phyloP scores from a whole-genome alignment of 2,888 invertebrate genomes.

The Cataglyphis livida region DNA sequence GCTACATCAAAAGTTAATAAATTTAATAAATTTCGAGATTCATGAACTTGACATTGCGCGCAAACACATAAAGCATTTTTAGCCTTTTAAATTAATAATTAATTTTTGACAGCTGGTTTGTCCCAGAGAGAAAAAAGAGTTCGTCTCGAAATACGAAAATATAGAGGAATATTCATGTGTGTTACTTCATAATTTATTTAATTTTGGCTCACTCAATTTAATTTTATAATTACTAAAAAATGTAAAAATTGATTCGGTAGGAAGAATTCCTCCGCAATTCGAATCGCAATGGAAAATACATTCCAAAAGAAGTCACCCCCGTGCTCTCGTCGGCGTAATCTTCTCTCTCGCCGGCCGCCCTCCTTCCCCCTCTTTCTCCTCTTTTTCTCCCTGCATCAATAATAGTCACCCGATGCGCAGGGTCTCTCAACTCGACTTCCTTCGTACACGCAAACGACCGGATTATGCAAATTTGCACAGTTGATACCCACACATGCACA shows the following conservation, averaged over 20 bases:
- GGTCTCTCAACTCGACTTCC: conserved; percentile 71
- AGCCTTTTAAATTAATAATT: no score
- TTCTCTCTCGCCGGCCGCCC: conserved; percentile 63
- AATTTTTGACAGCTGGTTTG: no score
- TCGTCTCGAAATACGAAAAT: not conserved
- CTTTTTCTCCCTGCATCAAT: conserved; percentile 70
- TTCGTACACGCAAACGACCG: not conserved
- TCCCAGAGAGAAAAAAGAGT: no score
- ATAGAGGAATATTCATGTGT: not conserved
- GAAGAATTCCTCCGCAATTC: conserved; percentile 57
- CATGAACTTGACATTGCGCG: no score
- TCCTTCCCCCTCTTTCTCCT: conserved; percentile 43
- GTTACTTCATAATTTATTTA: not conserved
- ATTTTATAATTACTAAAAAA: not conserved
- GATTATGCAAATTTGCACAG: conserved; percentile 15
- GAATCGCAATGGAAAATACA: conserved; percentile 71
- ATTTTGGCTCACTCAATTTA: not conserved
- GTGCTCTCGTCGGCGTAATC: conserved; percentile 66
- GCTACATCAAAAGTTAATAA: no score
- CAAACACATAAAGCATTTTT: no score
- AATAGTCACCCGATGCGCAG: conserved; percentile 74
- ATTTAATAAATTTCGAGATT: no score
- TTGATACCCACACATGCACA: not conserved
- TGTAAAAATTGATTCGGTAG: conserved; percentile 28
- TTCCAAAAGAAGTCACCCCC: conserved; percentile 68